Evolutionary conservation across 2,797 vertebrate genomes (phyloP), one percentile per base, ranked within the genome.

Genomic region (Sebastes goodei): DNA sequence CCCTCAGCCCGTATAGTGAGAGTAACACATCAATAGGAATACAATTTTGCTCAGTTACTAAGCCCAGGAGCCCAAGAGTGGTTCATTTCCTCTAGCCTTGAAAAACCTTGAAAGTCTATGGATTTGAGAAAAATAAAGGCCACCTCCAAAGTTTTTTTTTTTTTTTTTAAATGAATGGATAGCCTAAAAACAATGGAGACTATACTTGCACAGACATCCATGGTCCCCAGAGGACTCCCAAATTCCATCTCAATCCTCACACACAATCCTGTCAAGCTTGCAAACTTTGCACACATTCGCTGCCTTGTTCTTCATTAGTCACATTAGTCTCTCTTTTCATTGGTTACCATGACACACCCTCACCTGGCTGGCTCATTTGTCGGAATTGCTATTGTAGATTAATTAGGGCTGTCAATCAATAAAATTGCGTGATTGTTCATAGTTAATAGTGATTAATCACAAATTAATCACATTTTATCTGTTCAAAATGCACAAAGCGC

Each of bases 11-110:
- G 64, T 49, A 63, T 25, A 81, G 71, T 60, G 62, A 83, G 49
- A 80, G 79, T 68, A 82, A 74, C 63, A 76, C 85, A 81, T 76
- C 71, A 66, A 15, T 77, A 53, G 38, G 17, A 78, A 86, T 66
- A 60, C 12, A 59, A 52, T 80, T 84, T 76, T 80, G 65, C 49
- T 83, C 72, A 29, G n/a, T 78, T 85, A 70, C 69, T 74, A 70
- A 82, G 60, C 35, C 35, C 20, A 60, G 57, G 46, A 76, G 76
- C 78, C 52, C 67, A 35, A 53, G 49, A 53, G 5, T 5, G 1
- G 32, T 63, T 42, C 55, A 63, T 81, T 73, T 29, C 71, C 49
- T 55, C 6, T 17, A n/a, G 68, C 49, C 38, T 38, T 35, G 52
- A 65, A 69, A 78, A 81, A 73, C 61, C 64, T 80, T 78, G 56